Conservation (phyloP, 1,140 invertebrate genomes). For the Bombus sylvicola region DNA sequence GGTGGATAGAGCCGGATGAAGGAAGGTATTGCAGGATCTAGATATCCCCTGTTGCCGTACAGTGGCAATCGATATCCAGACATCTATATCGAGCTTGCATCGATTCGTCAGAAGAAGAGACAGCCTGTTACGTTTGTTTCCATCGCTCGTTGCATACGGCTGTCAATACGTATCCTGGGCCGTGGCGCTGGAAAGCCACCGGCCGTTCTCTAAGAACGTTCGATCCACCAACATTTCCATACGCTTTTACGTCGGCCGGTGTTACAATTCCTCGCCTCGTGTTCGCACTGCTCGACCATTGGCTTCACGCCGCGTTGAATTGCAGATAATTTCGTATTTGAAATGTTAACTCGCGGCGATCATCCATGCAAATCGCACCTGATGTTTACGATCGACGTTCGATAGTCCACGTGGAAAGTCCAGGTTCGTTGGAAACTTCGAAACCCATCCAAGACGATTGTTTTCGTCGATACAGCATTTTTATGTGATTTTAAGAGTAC, state of each 20-base stretch:
- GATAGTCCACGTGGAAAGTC: conserved; percentile 3
- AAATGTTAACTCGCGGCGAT: conserved; percentile 18
- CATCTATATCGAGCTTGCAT: conserved; percentile 60
- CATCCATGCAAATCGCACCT: neutral
- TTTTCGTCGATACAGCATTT: no score
- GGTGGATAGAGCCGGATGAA: neutral
- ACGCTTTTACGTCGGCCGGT: conserved; percentile 22
- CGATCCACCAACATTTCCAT: conserved; percentile 21
- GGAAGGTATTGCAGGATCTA: conserved; percentile 43
- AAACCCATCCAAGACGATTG: neutral
- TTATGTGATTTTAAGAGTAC: no score
- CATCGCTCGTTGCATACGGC: conserved; percentile 12
- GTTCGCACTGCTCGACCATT: neutral
- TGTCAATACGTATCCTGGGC: conserved; percentile 42
- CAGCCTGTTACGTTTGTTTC: conserved; percentile 41
- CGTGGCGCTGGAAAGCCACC: neutral
- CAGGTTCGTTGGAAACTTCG: neutral
- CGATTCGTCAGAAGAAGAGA: conserved; percentile 44
- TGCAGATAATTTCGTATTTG: conserved; percentile 29
- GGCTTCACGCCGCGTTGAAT: conserved; percentile 1
- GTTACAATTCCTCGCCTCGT: conserved; percentile 1
- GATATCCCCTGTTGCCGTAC: conserved; percentile 39
- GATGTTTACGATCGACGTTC: neutral
- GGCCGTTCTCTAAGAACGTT: conserved; percentile 27
- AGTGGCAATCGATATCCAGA: conserved; percentile 62